Conservation (phyloP, 2,888 invertebrate genomes). For the Campopleginae sp. region DNA sequence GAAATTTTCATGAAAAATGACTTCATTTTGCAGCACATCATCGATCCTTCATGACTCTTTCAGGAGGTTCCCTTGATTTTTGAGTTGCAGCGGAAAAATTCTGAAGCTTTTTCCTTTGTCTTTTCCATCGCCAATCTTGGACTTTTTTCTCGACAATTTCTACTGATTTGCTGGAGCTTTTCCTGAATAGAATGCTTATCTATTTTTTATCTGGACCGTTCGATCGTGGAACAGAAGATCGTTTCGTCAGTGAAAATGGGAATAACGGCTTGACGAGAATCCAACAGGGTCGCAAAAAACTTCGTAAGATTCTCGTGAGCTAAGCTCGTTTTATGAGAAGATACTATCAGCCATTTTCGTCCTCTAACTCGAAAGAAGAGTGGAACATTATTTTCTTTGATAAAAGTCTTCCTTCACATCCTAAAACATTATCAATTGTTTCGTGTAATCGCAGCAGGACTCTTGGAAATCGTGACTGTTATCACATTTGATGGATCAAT, state of each 20-base stretch:
- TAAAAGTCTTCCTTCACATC: not conserved
- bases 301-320: slow-evolving; percentile 30
- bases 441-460: not conserved
- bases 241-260: slow-evolving; percentile 30
- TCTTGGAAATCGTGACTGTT: not conserved
- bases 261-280: slow-evolving; percentile 42
- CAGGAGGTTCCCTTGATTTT: not conserved
- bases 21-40: not conserved
- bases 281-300: slow-evolving; percentile 6
- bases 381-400: not conserved
- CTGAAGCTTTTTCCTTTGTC: not conserved
- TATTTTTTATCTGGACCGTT: slow-evolving; percentile 7
- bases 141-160: not conserved
- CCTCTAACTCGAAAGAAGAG: not conserved
- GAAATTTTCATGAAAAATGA: not conserved
- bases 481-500: not conserved
- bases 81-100: not conserved
- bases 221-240: slow-evolving; percentile 7
- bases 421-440: slow-evolving; percentile 16
- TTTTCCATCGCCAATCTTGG: not conserved
- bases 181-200: not conserved
- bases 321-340: slow-evolving; percentile 39
- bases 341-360: slow-evolving; percentile 30
- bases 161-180: not conserved
- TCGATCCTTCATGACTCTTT: not conserved